Evolutionary conservation across 2,797 vertebrate genomes (phyloP).

Genomic region (Pangasius macronema): DNA sequence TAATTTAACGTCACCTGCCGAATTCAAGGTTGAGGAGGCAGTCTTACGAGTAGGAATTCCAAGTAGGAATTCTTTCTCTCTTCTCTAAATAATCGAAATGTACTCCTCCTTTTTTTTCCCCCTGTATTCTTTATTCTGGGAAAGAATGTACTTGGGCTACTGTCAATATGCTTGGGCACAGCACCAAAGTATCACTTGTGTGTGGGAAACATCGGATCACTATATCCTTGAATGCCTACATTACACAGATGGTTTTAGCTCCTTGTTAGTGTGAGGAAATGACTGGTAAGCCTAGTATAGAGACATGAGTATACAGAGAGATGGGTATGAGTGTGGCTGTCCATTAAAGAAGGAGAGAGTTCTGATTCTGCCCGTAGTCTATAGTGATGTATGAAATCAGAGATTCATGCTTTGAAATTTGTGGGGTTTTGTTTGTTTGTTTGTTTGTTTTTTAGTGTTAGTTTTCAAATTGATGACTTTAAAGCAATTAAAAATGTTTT

Average conservation of each 20-base stretch:
- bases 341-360: neutral
- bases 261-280: slow-evolving; percentile 10
- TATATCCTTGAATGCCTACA: neutral
- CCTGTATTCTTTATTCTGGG: no score
- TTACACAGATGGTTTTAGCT: slow-evolving; percentile 11
- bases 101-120: neutral
- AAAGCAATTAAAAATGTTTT: neutral
- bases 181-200: neutral
- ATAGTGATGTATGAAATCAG: neutral
- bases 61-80: no score
- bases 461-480: neutral
- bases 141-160: neutral
- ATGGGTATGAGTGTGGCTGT: neutral
- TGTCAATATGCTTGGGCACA: neutral
- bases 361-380: neutral
- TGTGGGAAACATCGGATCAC: neutral
- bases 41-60: neutral
- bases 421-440: neutral
- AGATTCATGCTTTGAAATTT: slow-evolving; percentile 1
- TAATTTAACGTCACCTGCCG: neutral
- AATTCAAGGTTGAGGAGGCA: neutral
- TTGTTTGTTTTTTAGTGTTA: neutral
- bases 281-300: neutral
- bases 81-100: neutral
- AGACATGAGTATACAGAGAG: slow-evolving; percentile 11